Evolutionary conservation across 2,797 vertebrate genomes (phyloP).

Genomic region (Odontamblyopus lacepedii): DNA sequence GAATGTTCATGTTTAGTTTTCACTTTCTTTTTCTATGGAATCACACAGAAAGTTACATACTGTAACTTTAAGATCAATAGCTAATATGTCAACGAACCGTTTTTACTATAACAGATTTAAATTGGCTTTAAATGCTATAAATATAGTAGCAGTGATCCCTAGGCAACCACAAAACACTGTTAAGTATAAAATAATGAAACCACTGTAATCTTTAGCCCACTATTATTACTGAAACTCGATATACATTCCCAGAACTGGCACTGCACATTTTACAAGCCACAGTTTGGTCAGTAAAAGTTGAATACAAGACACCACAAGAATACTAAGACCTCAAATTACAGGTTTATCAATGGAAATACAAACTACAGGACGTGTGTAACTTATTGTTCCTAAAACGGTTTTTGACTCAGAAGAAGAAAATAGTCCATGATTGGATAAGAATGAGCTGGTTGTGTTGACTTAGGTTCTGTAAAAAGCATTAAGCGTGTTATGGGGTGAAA

Average conservation of each 20-base stretch:
- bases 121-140: neutral
- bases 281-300: constrained; percentile 34
- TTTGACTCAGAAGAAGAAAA: neutral
- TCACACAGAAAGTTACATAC: too few relatives aligned
- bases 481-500: neutral
- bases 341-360: constrained; percentile 42
- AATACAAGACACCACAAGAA: constrained; percentile 32
- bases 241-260: constrained; percentile 17
- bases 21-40: too few relatives aligned
- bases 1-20: too few relatives aligned
- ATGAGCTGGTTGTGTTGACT: neutral
- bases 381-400: constrained; percentile 13
- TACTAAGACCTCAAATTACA: constrained; percentile 35
- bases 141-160: neutral
- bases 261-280: constrained; percentile 27
- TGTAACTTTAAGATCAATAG: too few relatives aligned
- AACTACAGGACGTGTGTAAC: constrained; percentile 36
- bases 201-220: neutral
- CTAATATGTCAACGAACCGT: too few relatives aligned
- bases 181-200: neutral
- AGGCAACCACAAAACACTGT: neutral
- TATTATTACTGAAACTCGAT: constrained; percentile 2
- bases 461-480: neutral
- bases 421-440: neutral
- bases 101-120: too few relatives aligned